Conservation (phyloP, 2,797 vertebrate genomes). For the Aphelocoma californica region DNA sequence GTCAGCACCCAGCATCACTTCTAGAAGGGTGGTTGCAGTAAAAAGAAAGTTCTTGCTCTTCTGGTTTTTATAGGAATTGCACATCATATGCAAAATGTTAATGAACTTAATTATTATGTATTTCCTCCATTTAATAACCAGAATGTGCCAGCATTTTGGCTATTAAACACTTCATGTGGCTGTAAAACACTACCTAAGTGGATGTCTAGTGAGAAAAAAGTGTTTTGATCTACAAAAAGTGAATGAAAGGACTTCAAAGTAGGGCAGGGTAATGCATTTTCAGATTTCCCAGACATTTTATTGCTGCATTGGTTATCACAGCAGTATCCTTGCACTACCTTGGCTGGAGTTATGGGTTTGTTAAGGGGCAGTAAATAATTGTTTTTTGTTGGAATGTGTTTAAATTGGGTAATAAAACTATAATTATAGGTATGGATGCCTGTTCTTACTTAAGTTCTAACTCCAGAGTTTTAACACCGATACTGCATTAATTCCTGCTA, state of each 20-base stretch:
- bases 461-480: not conserved
- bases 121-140: not conserved
- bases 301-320: not conserved
- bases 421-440: not conserved
- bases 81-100: not conserved
- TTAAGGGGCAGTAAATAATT: not conserved
- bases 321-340: not conserved
- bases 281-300: not conserved
- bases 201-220: not conserved
- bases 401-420: not conserved
- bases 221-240: not conserved
- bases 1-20: not conserved
- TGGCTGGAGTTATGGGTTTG: not conserved
- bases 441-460: conserved; percentile 15
- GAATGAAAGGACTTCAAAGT: not conserved
- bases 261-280: not conserved
- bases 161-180: not conserved
- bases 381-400: not conserved
- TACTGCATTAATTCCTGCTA: no score
- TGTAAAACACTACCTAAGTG: not conserved
- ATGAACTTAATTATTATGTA: not conserved
- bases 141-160: not conserved
- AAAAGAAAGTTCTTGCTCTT: not conserved
- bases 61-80: not conserved
- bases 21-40: not conserved